Percentiles rank a stretch among this genome's conserved stretches.
Evolutionary conservation across 1,140 invertebrate genomes (phyloP).

Genomic region (Lethrus apterus): DNA sequence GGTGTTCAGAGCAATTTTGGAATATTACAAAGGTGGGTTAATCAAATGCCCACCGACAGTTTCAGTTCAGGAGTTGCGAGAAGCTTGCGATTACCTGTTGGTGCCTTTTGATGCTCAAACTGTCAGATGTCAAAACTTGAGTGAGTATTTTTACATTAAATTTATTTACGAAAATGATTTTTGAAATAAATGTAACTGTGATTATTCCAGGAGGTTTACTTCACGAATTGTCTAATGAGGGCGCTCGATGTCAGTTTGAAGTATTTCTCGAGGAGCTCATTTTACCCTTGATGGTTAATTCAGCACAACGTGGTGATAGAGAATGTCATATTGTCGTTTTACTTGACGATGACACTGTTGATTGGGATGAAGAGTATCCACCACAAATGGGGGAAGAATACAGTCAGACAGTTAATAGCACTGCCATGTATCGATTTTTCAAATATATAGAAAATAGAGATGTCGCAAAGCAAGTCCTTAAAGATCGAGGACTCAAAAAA

Average conservation of each 20-base stretch:
- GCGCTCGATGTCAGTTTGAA: constrained; percentile 94
- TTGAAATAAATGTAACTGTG: constrained; percentile 8
- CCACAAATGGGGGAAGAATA: constrained; percentile 99
- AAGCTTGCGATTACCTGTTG: constrained; percentile 97
- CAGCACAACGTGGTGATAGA: constrained; percentile 81
- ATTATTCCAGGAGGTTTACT: constrained; percentile 74
- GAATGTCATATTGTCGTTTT: constrained; percentile 93
- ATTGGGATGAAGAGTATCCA: constrained; percentile 98
- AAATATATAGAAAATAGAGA: constrained; percentile 99
- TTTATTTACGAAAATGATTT: neutral
- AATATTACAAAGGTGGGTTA: constrained; percentile 87
- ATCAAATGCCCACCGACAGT: constrained; percentile 82
- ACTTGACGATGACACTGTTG: constrained; percentile 91
- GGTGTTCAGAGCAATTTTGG: constrained; percentile 92
- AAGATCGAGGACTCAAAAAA: constrained; percentile 96
- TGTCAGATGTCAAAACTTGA: constrained; percentile 89
- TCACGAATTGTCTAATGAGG: constrained; percentile 98
- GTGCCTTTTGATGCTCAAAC: constrained; percentile 96
- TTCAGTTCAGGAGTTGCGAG: constrained; percentile 86
- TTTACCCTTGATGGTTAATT: constrained; percentile 92
- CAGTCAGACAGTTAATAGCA: constrained; percentile 88
- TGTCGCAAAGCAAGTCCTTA: constrained; percentile 97
- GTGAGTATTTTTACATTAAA: constrained; percentile 50
- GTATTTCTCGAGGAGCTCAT: constrained; percentile 92
- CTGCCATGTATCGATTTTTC: constrained; percentile 94